Evolutionary conservation across 2,797 vertebrate genomes (phyloP).

Genomic region (Tiaroga cobitis): DNA sequence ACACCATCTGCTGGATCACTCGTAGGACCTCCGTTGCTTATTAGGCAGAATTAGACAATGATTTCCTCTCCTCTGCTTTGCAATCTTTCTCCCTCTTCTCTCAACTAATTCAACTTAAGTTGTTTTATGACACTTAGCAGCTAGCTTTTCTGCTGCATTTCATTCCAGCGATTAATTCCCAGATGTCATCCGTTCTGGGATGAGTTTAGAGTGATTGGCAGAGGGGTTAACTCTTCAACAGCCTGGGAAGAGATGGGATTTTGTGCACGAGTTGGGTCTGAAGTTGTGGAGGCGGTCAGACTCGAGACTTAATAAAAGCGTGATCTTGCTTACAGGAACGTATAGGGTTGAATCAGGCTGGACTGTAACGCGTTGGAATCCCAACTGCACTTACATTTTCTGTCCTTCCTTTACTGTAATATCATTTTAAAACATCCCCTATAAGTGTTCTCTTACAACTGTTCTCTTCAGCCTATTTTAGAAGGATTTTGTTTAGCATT

Average conservation of each 20-base stretch:
- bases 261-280: background rate
- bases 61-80: constrained; percentile 64
- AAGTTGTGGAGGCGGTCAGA: background rate
- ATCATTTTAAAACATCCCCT: background rate
- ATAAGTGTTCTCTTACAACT: background rate
- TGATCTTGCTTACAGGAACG: too few species aligned
- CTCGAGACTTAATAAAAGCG: background rate
- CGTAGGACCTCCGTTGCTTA: constrained; percentile 69
- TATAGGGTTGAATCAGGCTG: background rate
- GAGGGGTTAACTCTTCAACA: constrained; percentile 43
- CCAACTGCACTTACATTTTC: too few species aligned
- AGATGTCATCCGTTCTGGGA: constrained; percentile 53
- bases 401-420: too few species aligned
- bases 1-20: constrained; percentile 71
- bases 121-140: constrained; percentile 55
- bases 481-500: background rate
- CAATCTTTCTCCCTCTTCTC: constrained; percentile 44
- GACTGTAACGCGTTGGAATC: background rate
- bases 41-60: constrained; percentile 72
- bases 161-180: constrained; percentile 62
- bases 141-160: constrained; percentile 56
- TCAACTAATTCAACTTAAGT: constrained; percentile 58
- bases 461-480: background rate
- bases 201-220: constrained; percentile 42
- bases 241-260: constrained; percentile 16